Evolutionary conservation across 2,888 invertebrate species (phyloP).

Genomic region (Belgica antarctica): DNA sequence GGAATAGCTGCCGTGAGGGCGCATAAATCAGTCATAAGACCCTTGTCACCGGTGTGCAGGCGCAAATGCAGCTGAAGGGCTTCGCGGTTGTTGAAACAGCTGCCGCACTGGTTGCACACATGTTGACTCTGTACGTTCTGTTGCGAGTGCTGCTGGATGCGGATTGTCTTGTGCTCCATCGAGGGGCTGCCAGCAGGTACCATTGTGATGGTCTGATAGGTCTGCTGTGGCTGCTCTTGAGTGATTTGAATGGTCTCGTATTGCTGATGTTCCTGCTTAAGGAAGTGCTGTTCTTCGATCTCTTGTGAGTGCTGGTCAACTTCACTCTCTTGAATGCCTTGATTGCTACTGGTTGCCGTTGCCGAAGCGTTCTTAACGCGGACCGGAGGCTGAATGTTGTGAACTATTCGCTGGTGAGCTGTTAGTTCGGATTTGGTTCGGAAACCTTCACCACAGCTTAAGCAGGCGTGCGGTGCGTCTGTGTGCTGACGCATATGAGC

Average conservation of each 20-base stretch:
- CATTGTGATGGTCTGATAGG: slow-evolving; percentile 31
- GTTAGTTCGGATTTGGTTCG: slow-evolving; percentile 68
- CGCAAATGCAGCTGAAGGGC: slow-evolving; percentile 75
- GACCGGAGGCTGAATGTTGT: slow-evolving; percentile 55
- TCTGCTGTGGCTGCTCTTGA: slow-evolving; percentile 26
- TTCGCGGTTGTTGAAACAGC: slow-evolving; percentile 68
- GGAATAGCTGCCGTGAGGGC: slow-evolving; percentile 75
- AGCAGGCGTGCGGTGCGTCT: slow-evolving; percentile 70
- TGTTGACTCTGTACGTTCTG: slow-evolving; percentile 33
- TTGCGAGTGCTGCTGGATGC: slow-evolving; percentile 31
- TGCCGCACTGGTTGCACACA: slow-evolving; percentile 60
- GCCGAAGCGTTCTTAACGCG: slow-evolving; percentile 51
- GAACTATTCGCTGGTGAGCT: slow-evolving; percentile 63
- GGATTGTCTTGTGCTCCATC: slow-evolving; percentile 23
- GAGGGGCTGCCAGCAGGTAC: slow-evolving; percentile 28
- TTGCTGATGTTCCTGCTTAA: slow-evolving; percentile 45
- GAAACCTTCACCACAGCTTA: slow-evolving; percentile 75
- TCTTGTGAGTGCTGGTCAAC: slow-evolving; percentile 16
- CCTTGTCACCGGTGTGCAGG: slow-evolving; percentile 76
- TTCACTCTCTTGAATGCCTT: slow-evolving; percentile 8
- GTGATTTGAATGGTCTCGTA: slow-evolving; percentile 30
- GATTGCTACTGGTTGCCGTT: slow-evolving; percentile 27
- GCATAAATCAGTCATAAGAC: slow-evolving; percentile 76
- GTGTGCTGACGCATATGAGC: slow-evolving; percentile 77
- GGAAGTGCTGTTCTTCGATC: background rate